These are phyloP conservation scores for Cerastoderma edule DNA, from an alignment of 2,888 invertebrate species.

Conservation along the genomic window DNA sequence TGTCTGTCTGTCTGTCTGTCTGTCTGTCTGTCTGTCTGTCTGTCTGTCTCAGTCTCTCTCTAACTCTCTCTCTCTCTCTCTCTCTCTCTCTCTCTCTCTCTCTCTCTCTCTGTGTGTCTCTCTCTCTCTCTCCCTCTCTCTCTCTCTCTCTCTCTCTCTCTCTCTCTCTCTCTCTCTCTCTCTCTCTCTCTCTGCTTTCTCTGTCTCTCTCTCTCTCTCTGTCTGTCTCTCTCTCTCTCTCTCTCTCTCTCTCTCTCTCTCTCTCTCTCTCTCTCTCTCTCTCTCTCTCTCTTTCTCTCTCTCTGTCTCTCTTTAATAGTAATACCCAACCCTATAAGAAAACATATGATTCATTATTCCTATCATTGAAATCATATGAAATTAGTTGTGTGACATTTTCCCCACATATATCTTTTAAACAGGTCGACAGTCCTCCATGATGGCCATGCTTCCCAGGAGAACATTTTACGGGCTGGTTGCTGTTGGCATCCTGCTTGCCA, in stretches of 20 bases:
- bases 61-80: conserved; percentile 2
- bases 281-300: no score
- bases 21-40: not conserved
- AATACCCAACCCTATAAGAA: no score
- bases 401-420: no score
- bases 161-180: conserved; percentile 10
- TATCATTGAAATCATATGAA: no score
- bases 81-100: not conserved
- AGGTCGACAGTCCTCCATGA: no score
- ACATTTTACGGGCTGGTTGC: no score
- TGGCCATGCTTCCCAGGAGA: no score
- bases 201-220: conserved; percentile 5
- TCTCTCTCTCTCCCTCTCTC: not conserved
- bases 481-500: no score
- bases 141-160: conserved; percentile 5
- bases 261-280: not conserved
- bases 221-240: not conserved
- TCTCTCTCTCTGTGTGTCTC: conserved; percentile 1
- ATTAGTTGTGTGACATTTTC: no score
- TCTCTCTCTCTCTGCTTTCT: conserved; percentile 13
- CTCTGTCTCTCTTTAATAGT: no score
- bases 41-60: not conserved
- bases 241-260: not conserved
- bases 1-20: not conserved
- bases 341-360: no score